Base-by-base conservation (phyloP, 2,888 invertebrate genomes). In the Nudaria mundana region DNA sequence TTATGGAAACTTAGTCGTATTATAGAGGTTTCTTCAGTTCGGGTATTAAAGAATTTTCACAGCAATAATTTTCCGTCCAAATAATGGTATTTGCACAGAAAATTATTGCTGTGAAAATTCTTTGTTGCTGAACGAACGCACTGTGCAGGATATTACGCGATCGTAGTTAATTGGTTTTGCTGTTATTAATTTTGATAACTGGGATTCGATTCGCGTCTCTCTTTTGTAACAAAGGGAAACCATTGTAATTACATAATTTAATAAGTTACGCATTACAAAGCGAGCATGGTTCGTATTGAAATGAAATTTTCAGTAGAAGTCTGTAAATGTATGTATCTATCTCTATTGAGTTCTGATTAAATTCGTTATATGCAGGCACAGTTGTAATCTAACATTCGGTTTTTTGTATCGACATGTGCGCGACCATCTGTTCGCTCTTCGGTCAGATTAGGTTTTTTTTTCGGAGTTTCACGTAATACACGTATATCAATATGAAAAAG, bases 111-210 rank as follows among this genome's bases (percentile, higher is more conserved):
- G 70, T 68, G 71, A 74, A 80, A 77, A 73, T 67, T 75, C 71
- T 63, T 64, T 60, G 44, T 54, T 71, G 69, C 69, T 75, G 66
- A 75, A 75, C 71, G 80, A 79, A 74, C 67, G 63, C 75, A 62
- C 58, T 61, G 67, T 67, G 42, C 76, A 78, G 84, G 83, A 86
- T 85, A 82, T 85, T 83, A 85, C 83, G 81, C 81, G 80, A 76
- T 70, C 81, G 71, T 65, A 76, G 75, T 72, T 80, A 86, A 86
- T 85, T 84, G 84, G 68, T 84, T 83, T 78, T 76, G 83, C 77
- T 72, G 85, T 84, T 84, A 85, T 86, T 86, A 85, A 84, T 85
- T 84, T 82, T 83, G 84, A 83, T 85, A 86, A 84, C 85, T 84
- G 86, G 83, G 84, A 85, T 87, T 82, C 82, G 62, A 82, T 80